Conservation (phyloP, 2,888 invertebrate species). For the Aelia acuminata region DNA sequence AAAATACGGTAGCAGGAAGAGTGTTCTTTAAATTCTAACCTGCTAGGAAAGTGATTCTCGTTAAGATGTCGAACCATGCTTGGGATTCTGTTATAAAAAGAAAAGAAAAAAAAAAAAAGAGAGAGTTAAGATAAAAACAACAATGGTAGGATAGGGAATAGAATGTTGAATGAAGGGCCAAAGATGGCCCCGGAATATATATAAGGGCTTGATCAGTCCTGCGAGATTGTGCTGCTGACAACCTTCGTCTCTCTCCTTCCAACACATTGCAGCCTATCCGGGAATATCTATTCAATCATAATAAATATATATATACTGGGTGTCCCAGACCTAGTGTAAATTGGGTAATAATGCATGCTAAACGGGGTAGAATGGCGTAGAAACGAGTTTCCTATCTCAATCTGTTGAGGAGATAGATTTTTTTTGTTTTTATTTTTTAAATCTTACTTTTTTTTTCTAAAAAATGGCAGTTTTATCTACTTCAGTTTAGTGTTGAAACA, state of each 20-base stretch:
- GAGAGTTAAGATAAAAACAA: not conserved
- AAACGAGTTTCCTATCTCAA: too few relatives aligned
- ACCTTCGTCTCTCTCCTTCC: not conserved
- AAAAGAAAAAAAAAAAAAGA: slow-evolving; percentile 2
- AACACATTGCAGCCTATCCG: not conserved
- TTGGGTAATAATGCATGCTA: too few relatives aligned
- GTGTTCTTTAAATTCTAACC: not conserved
- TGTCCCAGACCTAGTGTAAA: too few relatives aligned
- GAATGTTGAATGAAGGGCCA: slow-evolving; percentile 28
- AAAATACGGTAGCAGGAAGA: too few relatives aligned
- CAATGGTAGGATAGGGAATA: not conserved
- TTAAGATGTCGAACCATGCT: not conserved
- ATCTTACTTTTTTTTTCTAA: too few relatives aligned
- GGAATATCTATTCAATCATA: not conserved
- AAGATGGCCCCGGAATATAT: slow-evolving; percentile 15
- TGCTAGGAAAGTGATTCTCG: not conserved
- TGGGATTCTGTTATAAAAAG: not conserved
- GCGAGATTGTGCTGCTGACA: not conserved
- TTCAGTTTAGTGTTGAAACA: too few relatives aligned
- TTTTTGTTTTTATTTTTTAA: too few relatives aligned
- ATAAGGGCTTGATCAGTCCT: not conserved
- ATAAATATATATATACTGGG: too few relatives aligned
- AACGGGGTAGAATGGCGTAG: too few relatives aligned
- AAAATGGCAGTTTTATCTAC: too few relatives aligned
- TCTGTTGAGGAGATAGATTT: too few relatives aligned